phyloP scores from a whole-genome alignment of 2,888 invertebrate genomes.

The Aleiodes leptofemur region DNA sequence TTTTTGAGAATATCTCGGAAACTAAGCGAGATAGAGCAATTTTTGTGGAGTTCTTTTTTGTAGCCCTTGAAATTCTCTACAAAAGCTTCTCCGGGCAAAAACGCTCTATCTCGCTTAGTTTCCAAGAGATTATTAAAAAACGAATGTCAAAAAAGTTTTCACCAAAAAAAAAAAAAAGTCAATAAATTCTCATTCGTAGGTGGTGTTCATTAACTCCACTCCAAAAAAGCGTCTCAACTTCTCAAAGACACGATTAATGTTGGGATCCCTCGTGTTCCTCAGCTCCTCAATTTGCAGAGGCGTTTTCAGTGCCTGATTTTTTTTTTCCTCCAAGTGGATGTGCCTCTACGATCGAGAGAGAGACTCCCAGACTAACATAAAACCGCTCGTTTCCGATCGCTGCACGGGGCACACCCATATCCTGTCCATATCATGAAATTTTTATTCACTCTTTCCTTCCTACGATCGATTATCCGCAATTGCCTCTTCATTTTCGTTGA shows the following conservation, averaged over 20 bases:
- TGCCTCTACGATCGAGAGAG: neutral
- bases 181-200: constrained; percentile 7
- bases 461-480: constrained; percentile 66
- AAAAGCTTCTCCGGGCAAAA: too few species aligned
- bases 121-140: too few species aligned
- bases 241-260: constrained; percentile 18
- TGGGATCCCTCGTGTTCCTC: neutral
- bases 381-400: constrained; percentile 60
- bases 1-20: too few species aligned
- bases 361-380: constrained; percentile 7
- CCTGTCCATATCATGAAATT: constrained; percentile 61
- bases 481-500: constrained; percentile 45
- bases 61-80: too few species aligned
- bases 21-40: too few species aligned
- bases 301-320: constrained; percentile 20
- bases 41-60: too few species aligned
- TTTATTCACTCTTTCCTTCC: constrained; percentile 55
- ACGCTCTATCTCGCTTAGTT: too few species aligned
- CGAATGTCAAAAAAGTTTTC: too few species aligned
- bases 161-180: neutral
- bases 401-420: constrained; percentile 64
- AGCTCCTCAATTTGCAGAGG: constrained; percentile 18
- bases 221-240: constrained; percentile 2
- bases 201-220: constrained; percentile 10
- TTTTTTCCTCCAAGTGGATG: constrained; percentile 1